Conservation (phyloP, 2,888 invertebrate genomes). For the Acronicta alni region DNA sequence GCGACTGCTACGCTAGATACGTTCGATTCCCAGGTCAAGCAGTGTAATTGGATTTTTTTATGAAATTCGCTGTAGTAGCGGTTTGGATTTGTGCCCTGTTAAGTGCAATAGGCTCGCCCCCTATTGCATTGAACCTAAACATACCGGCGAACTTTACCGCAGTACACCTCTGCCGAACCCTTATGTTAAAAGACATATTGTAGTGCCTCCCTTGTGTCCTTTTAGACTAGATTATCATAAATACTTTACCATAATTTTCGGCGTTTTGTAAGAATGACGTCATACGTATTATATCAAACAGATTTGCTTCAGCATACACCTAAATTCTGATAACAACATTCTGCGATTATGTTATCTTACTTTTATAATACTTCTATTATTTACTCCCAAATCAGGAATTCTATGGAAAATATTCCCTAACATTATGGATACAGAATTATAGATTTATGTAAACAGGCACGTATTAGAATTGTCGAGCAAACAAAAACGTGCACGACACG, state of each 20-base stretch:
- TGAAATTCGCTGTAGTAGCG: no score
- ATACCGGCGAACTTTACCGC: no score
- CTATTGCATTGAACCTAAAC: no score
- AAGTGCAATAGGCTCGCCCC: no score
- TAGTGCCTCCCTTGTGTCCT: background rate
- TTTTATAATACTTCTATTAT: background rate
- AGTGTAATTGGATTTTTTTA: no score
- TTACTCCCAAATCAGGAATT: background rate
- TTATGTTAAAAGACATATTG: no score
- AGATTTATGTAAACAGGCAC: slow-evolving; percentile 31
- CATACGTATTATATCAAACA: background rate
- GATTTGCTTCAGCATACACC: background rate
- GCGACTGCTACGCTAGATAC: no score
- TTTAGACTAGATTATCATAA: background rate
- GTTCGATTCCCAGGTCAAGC: no score
- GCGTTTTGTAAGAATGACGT: background rate
- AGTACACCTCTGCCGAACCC: no score
- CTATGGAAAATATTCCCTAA: slow-evolving; percentile 13
- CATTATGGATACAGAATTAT: slow-evolving; percentile 6
- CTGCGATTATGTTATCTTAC: background rate
- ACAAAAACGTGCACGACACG: slow-evolving; percentile 38
- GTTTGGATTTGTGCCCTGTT: no score
- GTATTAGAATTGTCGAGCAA: slow-evolving; percentile 43
- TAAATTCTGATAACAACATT: background rate
- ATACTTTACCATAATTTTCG: background rate